Percentiles rank a stretch among this genome's conserved stretches.
Evolutionary conservation across 2,888 invertebrate species (phyloP).

Genomic region (Cephalotes varians): DNA sequence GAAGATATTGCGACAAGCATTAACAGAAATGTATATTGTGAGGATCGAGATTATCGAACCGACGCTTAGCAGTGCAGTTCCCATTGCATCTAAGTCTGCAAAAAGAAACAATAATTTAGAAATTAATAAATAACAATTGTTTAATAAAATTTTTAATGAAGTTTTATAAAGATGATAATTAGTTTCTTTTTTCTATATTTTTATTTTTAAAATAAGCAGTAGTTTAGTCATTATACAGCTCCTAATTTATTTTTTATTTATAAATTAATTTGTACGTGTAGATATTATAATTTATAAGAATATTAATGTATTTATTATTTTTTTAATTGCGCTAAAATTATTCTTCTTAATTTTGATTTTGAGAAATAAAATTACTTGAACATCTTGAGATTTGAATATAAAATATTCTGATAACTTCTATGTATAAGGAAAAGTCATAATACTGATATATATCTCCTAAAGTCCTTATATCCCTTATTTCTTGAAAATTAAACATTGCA

Average conservation of each 20-base stretch:
- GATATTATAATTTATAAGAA: neutral
- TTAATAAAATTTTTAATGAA: neutral
- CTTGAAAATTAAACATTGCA: too few relatives aligned
- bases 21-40: conserved; percentile 80
- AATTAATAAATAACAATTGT: neutral
- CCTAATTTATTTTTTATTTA: neutral
- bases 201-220: neutral
- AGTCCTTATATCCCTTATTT: too few relatives aligned
- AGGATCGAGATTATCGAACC: conserved; percentile 77
- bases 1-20: conserved; percentile 78
- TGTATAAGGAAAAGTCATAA: too few relatives aligned
- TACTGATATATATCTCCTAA: too few relatives aligned
- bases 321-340: neutral
- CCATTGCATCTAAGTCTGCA: conserved; percentile 81
- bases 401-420: neutral
- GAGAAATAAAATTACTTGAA: neutral
- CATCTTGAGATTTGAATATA: neutral
- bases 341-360: neutral
- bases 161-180: neutral
- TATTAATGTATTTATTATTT: neutral
- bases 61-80: conserved; percentile 77
- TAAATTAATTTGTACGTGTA: neutral
- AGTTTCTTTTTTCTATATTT: neutral
- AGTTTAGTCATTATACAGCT: neutral
- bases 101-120: conserved; percentile 28